A percentile compares a stretch with the other conserved stretches of the same genome.
Evolutionary conservation across 1,140 invertebrate species (phyloP).

Genomic region (Steinernema feltiae): DNA sequence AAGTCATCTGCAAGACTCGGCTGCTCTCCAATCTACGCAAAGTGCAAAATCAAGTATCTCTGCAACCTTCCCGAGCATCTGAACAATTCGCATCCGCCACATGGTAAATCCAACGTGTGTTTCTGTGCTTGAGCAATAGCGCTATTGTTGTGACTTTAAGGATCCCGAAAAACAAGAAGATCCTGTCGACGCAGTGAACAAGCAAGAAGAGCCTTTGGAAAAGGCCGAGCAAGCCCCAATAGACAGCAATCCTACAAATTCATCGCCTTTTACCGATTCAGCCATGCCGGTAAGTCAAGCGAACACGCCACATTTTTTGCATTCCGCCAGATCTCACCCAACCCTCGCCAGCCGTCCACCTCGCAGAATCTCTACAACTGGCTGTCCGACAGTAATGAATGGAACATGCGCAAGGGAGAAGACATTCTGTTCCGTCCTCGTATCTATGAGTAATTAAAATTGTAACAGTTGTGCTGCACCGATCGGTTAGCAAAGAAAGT

Average conservation of each 20-base stretch:
- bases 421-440: not conserved
- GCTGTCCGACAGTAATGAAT: not conserved
- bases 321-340: not conserved
- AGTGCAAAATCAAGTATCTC: not conserved
- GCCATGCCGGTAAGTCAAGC: not conserved
- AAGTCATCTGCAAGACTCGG: not conserved
- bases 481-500: not conserved
- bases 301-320: not conserved
- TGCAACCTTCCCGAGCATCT: not conserved
- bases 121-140: no score
- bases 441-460: not conserved
- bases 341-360: not conserved
- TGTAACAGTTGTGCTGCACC: no score
- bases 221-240: not conserved
- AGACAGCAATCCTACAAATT: not conserved
- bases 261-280: not conserved
- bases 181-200: not conserved
- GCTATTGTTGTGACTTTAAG: no score
- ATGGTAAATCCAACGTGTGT: no score
- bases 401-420: not conserved
- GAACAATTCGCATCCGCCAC: not conserved
- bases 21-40: not conserved
- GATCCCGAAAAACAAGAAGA: no score
- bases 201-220: not conserved
- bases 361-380: conserved; percentile 1